Conservation (phyloP, 2,888 invertebrate genomes). For the Prosapia bicincta region DNA sequence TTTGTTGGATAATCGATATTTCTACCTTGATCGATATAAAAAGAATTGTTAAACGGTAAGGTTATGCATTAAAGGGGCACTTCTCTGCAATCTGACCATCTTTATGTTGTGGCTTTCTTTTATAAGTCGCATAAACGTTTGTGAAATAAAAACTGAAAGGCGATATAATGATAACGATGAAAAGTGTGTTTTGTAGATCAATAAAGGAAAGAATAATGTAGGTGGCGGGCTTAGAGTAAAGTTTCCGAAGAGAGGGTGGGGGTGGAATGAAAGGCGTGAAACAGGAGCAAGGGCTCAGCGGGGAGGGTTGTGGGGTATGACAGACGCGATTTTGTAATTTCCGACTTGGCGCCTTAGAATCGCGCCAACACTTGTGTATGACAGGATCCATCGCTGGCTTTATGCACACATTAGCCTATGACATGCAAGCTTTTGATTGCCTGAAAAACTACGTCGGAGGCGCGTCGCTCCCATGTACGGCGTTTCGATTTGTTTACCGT, state of each 20-base stretch:
- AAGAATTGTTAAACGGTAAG: too few relatives aligned
- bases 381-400: constrained; percentile 28
- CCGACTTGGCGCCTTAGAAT: constrained; percentile 50
- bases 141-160: background rate
- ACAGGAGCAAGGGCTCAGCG: constrained; percentile 33
- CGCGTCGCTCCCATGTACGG: background rate
- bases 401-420: constrained; percentile 26
- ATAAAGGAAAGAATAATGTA: background rate
- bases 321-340: constrained; percentile 51
- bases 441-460: constrained; percentile 8
- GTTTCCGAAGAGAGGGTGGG: constrained; percentile 6
- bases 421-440: background rate
- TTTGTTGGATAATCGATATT: too few relatives aligned
- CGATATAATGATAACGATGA: background rate
- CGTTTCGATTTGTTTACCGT: background rate
- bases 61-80: too few relatives aligned
- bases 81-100: too few relatives aligned
- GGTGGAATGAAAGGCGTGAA: constrained; percentile 22
- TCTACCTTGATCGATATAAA: too few relatives aligned
- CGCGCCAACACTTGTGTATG: constrained; percentile 23
- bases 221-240: background rate
- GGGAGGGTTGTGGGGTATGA: constrained; percentile 51
- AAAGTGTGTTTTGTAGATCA: background rate
- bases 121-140: background rate
- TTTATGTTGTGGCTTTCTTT: too few relatives aligned